Conservation (phyloP, 2,888 invertebrate genomes). For the Cetonia aurata region DNA sequence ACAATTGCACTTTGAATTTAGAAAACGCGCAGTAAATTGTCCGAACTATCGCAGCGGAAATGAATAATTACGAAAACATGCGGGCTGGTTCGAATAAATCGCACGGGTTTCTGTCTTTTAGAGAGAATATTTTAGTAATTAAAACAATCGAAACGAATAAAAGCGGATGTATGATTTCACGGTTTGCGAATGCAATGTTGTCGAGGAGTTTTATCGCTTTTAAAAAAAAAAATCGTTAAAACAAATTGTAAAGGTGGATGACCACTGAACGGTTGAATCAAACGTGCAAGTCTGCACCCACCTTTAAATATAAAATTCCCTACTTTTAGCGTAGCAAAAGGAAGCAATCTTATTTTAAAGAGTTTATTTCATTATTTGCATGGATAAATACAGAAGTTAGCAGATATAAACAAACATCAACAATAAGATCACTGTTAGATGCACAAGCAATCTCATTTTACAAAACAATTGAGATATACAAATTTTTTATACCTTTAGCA, state of each 20-base stretch:
- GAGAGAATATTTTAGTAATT: too few relatives aligned
- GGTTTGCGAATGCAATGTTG: too few relatives aligned
- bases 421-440: slow-evolving; percentile 10
- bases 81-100: too few relatives aligned
- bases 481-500: too few relatives aligned
- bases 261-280: too few relatives aligned
- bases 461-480: slow-evolving; percentile 29
- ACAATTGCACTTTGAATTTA: slow-evolving; percentile 20
- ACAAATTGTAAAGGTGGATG: too few relatives aligned
- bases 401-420: slow-evolving; percentile 9
- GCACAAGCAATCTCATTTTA: slow-evolving; percentile 28
- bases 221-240: too few relatives aligned
- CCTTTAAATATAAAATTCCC: background rate
- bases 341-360: slow-evolving; percentile 17
- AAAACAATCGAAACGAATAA: too few relatives aligned
- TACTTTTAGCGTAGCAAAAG: slow-evolving; percentile 15
- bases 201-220: too few relatives aligned
- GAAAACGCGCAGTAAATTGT: background rate
- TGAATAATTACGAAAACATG: slow-evolving; percentile 3
- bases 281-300: too few relatives aligned
- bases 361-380: slow-evolving; percentile 21
- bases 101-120: too few relatives aligned
- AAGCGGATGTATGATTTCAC: too few relatives aligned
- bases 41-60: background rate
- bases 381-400: slow-evolving; percentile 8